Conservation (phyloP, 2,797 vertebrate species). For the Silurus lanzhouensis region DNA sequence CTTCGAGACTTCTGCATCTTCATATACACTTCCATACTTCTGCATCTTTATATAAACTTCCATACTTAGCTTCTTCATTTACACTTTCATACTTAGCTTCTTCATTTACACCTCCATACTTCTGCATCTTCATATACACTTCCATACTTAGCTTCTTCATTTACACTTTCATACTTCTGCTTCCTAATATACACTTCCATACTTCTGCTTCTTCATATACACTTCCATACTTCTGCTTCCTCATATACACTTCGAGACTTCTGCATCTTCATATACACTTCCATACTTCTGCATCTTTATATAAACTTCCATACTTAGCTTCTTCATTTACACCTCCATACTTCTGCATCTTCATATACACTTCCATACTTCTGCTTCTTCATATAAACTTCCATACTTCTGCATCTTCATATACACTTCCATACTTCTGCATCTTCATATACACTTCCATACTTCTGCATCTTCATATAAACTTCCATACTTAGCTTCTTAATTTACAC, state of each 20-base stretch:
- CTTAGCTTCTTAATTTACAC: background rate
- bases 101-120: rapidly evolving
- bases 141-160: background rate
- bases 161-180: no score
- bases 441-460: background rate
- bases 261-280: background rate
- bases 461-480: background rate
- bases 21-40: background rate
- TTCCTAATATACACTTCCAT: background rate
- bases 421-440: background rate
- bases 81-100: rapidly evolving
- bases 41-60: no score
- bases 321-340: no score
- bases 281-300: background rate
- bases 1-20: rapidly evolving
- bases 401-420: background rate
- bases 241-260: background rate
- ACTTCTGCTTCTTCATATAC: background rate
- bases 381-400: background rate
- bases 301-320: background rate
- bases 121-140: background rate
- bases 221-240: rapidly evolving
- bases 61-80: no score
- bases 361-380: rapidly evolving
- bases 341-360: no score